phyloP scores from a whole-genome alignment of 1,140 invertebrate genomes.

The Zaprionus inermis region DNA sequence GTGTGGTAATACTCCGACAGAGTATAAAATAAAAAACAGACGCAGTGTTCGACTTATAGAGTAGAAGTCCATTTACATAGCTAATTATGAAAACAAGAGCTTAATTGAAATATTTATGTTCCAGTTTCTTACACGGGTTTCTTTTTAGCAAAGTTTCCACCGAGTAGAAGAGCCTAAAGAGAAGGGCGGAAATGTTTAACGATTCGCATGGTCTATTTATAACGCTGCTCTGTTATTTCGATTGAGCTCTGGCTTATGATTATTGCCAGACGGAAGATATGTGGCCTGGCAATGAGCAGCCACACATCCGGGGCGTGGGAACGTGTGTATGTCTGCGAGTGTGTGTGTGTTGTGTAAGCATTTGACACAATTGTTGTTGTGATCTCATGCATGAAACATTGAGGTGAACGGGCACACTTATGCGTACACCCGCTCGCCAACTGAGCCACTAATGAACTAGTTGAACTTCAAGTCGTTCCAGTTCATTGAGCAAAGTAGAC shows the following conservation, averaged over 20 bases:
- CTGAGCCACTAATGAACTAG: conserved; percentile 64
- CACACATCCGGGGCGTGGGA: not conserved
- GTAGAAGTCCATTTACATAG: not conserved
- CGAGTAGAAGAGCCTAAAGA: not conserved
- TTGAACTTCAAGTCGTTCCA: conserved; percentile 59
- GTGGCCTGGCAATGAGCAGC: conserved; percentile 16
- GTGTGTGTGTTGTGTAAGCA: conserved; percentile 19
- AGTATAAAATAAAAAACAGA: not conserved
- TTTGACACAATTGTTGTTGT: conserved; percentile 54
- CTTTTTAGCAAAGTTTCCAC: not conserved
- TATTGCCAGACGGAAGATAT: not conserved
- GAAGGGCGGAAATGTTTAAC: not conserved
- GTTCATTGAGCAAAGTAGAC: conserved; percentile 65
- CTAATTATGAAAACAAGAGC: conserved; percentile 11
- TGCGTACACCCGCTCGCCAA: conserved; percentile 23
- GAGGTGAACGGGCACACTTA: conserved; percentile 68
- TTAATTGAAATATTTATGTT: not conserved
- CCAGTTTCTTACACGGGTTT: not conserved
- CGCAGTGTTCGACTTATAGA: not conserved
- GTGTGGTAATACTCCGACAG: not conserved
- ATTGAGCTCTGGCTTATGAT: conserved; percentile 18
- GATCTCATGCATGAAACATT: conserved; percentile 69
- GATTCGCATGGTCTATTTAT: not conserved
- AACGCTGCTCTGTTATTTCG: not conserved
- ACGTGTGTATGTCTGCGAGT: not conserved